These are phyloP conservation scores for Trichogramma evanescens DNA, from an alignment of 2,888 invertebrate species.

Conservation along the genomic window DNA sequence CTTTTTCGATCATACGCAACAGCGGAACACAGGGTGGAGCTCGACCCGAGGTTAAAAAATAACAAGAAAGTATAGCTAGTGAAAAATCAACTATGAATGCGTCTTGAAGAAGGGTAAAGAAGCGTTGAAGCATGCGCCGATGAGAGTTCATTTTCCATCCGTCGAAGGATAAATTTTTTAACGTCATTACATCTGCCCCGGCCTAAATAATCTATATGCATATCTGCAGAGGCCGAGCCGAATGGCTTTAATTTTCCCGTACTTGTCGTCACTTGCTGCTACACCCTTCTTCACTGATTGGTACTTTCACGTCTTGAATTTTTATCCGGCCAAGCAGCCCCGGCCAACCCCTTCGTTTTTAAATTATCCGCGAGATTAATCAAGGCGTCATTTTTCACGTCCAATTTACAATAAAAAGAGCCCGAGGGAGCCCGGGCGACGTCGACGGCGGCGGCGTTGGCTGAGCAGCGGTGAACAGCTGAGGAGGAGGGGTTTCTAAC, in stretches of 20 bases:
- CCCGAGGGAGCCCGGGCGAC: background rate
- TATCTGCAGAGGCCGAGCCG: background rate
- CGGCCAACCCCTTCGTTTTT: conserved; percentile 45
- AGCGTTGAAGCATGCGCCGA: conserved; percentile 40
- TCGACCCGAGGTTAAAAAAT: too few species aligned
- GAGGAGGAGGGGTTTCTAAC: background rate
- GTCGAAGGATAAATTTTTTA: conserved; percentile 43
- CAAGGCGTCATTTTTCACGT: conserved; percentile 50
- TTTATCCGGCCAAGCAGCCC: conserved; percentile 37
- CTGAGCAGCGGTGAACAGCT: background rate
- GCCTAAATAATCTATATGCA: background rate
- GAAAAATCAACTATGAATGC: too few species aligned
- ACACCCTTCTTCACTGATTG: conserved; percentile 40
- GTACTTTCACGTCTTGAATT: conserved; percentile 49
- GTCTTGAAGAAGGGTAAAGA: background rate
- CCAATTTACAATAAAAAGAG: conserved; percentile 48
- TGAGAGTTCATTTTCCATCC: conserved; percentile 36
- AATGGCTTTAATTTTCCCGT: background rate
- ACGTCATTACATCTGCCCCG: conserved; percentile 37
- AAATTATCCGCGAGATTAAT: conserved; percentile 49
- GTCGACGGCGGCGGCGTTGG: background rate
- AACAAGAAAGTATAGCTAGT: too few species aligned
- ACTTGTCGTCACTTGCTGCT: conserved; percentile 18
- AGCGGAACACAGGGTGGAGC: too few species aligned
- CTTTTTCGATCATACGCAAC: too few species aligned